These are phyloP conservation scores for Prochilodus magdalenae DNA, from an alignment of 2,113 vertebrate species.

Conservation along the genomic window DNA sequence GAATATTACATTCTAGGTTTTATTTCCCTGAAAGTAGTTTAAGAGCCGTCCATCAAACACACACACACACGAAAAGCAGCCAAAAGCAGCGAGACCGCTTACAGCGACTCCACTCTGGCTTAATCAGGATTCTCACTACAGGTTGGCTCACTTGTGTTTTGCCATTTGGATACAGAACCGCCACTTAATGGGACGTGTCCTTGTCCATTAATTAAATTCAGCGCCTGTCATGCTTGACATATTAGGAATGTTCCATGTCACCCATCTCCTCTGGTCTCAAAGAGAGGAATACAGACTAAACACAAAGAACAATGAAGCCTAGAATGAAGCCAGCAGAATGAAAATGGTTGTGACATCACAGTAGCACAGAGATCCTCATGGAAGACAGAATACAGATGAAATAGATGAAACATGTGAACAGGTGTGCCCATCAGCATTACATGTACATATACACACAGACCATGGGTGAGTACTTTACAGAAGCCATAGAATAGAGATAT, in stretches of 20 bases:
- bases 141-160: neutral
- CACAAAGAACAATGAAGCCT: neutral
- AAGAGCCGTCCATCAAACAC: neutral
- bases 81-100: neutral
- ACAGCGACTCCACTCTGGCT: neutral
- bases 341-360: neutral
- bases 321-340: neutral
- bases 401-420: conserved; percentile 61
- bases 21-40: conserved; percentile 24
- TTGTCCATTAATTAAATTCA: neutral
- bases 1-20: conserved; percentile 17
- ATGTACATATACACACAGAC: too few relatives aligned
- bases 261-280: neutral
- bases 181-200: conserved; percentile 4
- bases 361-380: conserved; percentile 64
- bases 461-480: too few relatives aligned
- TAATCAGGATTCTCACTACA: neutral
- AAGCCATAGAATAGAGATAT: too few relatives aligned
- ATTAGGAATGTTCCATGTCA: neutral
- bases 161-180: neutral
- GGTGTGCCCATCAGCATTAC: conserved; percentile 76
- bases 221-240: neutral
- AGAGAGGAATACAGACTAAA: neutral
- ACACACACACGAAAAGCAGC: neutral
- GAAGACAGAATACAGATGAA: conserved; percentile 86